Conservation (phyloP, 2,888 invertebrate genomes). For the Stictocephala bisonia region DNA sequence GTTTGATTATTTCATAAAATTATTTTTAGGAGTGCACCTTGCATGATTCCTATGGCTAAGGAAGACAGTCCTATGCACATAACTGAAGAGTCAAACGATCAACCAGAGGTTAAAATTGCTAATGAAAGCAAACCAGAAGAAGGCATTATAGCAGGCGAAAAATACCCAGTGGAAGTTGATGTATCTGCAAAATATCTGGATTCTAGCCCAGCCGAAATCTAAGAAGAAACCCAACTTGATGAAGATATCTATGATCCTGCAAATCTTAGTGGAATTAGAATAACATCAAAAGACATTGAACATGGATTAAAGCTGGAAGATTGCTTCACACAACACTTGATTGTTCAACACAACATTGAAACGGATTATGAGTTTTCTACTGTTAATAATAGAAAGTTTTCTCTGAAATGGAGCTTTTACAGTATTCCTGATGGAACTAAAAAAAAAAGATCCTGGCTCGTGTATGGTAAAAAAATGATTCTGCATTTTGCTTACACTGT, state of each 20-base stretch:
- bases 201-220: background rate
- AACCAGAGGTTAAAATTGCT: too few species aligned
- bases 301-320: background rate
- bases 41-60: too few species aligned
- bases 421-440: constrained; percentile 9
- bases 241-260: background rate
- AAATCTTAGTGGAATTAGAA: background rate
- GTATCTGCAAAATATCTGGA: background rate
- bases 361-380: background rate
- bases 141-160: background rate
- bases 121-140: background rate
- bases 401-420: background rate
- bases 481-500: constrained; percentile 11
- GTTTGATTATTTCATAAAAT: too few species aligned
- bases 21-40: too few species aligned
- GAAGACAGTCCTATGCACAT: too few species aligned
- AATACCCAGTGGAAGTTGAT: background rate
- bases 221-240: background rate
- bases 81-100: too few species aligned
- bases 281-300: constrained; percentile 17
- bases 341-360: background rate
- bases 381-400: constrained; percentile 24
- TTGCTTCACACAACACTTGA: too few species aligned
- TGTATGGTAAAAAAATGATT: constrained; percentile 10
- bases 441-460: constrained; percentile 6